phyloP scores from a whole-genome alignment of 2,113 vertebrate species.

The Spermophilus dauricus region DNA sequence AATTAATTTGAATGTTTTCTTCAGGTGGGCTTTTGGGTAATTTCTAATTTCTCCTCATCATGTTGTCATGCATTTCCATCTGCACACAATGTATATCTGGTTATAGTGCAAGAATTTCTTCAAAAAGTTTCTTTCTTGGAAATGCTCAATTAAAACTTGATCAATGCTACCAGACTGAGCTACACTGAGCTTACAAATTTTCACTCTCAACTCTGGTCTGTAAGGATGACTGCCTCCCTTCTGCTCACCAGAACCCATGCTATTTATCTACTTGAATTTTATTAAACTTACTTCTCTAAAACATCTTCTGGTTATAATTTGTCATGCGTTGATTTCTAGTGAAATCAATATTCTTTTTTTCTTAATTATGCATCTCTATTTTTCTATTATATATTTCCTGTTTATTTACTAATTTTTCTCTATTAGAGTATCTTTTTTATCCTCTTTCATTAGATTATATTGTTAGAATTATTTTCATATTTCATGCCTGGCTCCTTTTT shows the following conservation, averaged over 20 bases:
- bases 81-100: not conserved
- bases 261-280: not conserved
- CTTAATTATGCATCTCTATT: not conserved
- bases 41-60: not conserved
- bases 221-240: not conserved
- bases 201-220: rapidly evolving
- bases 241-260: not conserved
- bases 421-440: not conserved
- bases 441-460: constrained; percentile 3
- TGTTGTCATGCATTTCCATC: not conserved
- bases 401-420: not conserved
- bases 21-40: not conserved
- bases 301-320: not conserved
- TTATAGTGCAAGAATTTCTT: not conserved
- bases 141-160: not conserved
- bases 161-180: not conserved
- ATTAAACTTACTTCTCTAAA: not conserved
- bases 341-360: constrained; percentile 22
- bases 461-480: not conserved
- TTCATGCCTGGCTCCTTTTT: not conserved
- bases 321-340: not conserved
- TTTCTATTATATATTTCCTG: not conserved
- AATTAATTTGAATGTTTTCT: not conserved
- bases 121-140: not conserved
- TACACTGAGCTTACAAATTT: not conserved